Evolutionary conservation across 1,140 invertebrate genomes (phyloP).

Genomic region (Aporrectodea caliginosa): DNA sequence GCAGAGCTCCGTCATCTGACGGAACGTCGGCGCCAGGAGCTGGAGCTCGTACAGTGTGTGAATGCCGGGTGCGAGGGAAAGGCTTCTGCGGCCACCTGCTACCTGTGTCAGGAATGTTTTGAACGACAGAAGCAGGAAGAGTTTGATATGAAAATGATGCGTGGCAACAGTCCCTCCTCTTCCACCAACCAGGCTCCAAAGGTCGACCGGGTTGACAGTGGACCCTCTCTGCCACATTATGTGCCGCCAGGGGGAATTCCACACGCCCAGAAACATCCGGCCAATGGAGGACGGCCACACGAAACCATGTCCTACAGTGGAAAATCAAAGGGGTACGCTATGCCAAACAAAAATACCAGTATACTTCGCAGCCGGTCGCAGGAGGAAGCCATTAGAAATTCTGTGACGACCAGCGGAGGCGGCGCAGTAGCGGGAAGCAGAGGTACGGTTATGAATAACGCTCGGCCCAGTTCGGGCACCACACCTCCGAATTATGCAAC

Average conservation of each 20-base stretch:
- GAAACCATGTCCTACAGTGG: constrained; percentile 18
- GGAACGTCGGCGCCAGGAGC: constrained; percentile 1
- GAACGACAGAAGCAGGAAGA: constrained; percentile 41
- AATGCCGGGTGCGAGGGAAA: constrained; percentile 58
- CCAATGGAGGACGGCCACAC: constrained; percentile 41
- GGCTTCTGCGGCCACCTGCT: constrained; percentile 59
- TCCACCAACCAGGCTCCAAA: constrained; percentile 25
- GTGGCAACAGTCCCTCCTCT: constrained; percentile 6
- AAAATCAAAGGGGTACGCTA: constrained; percentile 10
- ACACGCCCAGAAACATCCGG: constrained; percentile 19
- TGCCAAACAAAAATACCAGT: background rate
- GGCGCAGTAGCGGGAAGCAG: background rate
- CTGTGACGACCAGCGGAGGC: background rate
- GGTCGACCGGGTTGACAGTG: constrained; percentile 55
- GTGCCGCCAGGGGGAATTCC: constrained; percentile 21
- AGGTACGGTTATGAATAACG: background rate
- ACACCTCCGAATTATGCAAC: background rate
- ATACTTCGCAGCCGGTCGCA: background rate
- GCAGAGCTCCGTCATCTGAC: background rate
- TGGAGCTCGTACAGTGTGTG: constrained; percentile 43
- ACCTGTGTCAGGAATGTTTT: constrained; percentile 55
- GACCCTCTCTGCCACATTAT: constrained; percentile 43
- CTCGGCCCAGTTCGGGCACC: background rate
- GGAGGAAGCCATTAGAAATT: background rate
- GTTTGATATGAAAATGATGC: constrained; percentile 35